These are phyloP conservation scores for Baronia brevicornis DNA, from an alignment of 2,888 invertebrate genomes.

Conservation along the genomic window DNA sequence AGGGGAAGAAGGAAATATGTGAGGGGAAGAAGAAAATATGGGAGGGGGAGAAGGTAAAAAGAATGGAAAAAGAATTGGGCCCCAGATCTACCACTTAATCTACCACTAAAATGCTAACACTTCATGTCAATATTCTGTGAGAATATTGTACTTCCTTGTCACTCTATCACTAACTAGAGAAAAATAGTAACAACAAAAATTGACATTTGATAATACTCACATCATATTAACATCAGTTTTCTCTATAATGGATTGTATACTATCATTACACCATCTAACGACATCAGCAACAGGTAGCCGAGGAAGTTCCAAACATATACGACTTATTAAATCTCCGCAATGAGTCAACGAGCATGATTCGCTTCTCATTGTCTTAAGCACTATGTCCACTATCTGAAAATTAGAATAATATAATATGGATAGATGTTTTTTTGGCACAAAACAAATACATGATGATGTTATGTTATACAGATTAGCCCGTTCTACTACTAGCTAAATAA, in stretches of 20 bases:
- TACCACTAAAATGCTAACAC: not conserved
- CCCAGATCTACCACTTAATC: too few relatives aligned
- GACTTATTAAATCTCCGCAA: conserved; percentile 49
- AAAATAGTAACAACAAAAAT: not conserved
- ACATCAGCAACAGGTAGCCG: conserved; percentile 39
- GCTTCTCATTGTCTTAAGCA: conserved; percentile 44
- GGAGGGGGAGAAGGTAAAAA: too few relatives aligned
- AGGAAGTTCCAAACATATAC: conserved; percentile 51
- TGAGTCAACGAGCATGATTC: conserved; percentile 53
- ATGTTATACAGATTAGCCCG: not conserved
- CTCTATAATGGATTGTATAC: conserved; percentile 57
- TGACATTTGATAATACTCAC: conserved; percentile 32
- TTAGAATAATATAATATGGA: conserved; percentile 4
- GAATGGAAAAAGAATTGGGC: too few relatives aligned
- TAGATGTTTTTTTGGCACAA: not conserved
- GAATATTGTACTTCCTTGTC: not conserved
- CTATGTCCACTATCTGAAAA: conserved; percentile 44
- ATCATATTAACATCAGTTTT: conserved; percentile 64
- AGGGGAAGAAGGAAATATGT: too few relatives aligned
- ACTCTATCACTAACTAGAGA: not conserved
- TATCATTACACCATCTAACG: conserved; percentile 52
- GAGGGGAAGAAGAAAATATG: too few relatives aligned
- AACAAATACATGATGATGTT: not conserved
- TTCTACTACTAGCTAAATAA: not conserved
- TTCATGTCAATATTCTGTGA: too few relatives aligned